These are phyloP conservation scores for Tetraodon nigroviridis DNA, from an alignment of 2,113 vertebrate species.

Conservation along the genomic window DNA sequence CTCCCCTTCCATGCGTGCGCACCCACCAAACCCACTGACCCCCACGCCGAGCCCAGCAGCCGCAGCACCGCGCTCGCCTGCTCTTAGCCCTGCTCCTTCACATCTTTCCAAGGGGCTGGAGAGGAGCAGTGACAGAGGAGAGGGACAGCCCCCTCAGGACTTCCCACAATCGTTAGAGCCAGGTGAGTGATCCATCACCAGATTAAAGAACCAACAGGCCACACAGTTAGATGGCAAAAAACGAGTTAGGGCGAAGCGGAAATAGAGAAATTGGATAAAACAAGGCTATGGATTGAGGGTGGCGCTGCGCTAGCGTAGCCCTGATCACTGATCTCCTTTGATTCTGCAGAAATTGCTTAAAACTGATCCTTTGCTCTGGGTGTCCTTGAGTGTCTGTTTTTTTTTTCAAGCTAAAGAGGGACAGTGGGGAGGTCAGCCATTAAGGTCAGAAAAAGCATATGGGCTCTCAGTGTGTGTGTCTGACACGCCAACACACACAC, in stretches of 20 bases:
- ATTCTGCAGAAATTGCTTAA: constrained; percentile 59
- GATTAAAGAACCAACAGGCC: background rate
- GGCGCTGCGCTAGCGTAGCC: constrained; percentile 34
- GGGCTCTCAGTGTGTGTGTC: constrained; percentile 42
- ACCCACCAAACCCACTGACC: constrained; percentile 78
- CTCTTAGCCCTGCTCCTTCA: constrained; percentile 80
- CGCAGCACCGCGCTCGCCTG: constrained; percentile 79
- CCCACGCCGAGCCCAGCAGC: constrained; percentile 81
- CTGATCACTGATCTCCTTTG: constrained; percentile 64
- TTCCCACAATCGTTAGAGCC: constrained; percentile 83
- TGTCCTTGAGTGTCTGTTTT: constrained; percentile 48
- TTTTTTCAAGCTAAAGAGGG: constrained; percentile 48
- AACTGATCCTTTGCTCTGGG: constrained; percentile 41
- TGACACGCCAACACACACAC: constrained; percentile 36
- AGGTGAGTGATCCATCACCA: constrained; percentile 67
- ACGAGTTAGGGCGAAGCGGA: background rate
- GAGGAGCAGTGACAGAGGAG: constrained; percentile 76
- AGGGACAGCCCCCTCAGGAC: constrained; percentile 80
- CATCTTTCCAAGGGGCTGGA: constrained; percentile 78
- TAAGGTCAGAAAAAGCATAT: constrained; percentile 60
- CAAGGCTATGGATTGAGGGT: constrained; percentile 17
- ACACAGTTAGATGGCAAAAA: constrained; percentile 8
- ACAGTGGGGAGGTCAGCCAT: constrained; percentile 44
- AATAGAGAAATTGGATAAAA: constrained; percentile 12
- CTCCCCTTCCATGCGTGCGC: constrained; percentile 78